phyloP scores from a whole-genome alignment of 2,113 vertebrate genomes.

The Mesocricetus auratus region DNA sequence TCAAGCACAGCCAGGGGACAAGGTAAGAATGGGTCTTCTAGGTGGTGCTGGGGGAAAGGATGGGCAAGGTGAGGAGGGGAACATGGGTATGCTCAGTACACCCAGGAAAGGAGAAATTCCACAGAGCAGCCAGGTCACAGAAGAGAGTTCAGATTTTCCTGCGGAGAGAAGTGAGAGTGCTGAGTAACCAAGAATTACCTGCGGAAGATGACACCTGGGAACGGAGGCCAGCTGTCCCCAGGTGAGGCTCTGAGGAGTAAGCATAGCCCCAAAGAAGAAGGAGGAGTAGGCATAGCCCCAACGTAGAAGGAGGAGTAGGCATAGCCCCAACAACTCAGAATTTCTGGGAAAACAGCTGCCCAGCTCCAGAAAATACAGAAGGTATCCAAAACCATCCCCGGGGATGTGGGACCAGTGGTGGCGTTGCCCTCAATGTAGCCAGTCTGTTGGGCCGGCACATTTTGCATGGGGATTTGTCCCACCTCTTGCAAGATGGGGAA shows the following conservation, averaged over 20 bases:
- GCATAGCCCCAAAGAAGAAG: background rate
- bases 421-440: too few species aligned
- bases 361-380: background rate
- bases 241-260: background rate
- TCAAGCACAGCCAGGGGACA: background rate
- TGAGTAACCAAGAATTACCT: background rate
- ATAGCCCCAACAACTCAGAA: too few species aligned
- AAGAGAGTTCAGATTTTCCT: background rate
- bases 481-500: background rate
- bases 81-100: background rate
- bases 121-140: fast-evolving
- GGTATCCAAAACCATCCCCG: too few species aligned
- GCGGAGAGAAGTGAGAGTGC: fast-evolving
- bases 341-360: background rate
- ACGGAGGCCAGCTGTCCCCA: background rate
- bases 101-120: background rate
- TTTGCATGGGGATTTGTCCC: background rate
- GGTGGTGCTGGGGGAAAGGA: background rate
- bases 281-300: background rate
- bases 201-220: background rate
- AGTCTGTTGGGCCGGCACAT: too few species aligned
- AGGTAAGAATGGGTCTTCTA: fast-evolving
- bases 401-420: fast-evolving
- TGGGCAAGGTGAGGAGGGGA: background rate
- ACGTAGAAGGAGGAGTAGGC: background rate